Percentiles rank a stretch among this genome's conserved stretches.
These are phyloP conservation scores for Xestia ashworthii DNA, from an alignment of 2,888 invertebrate species.

Conservation along the genomic window DNA sequence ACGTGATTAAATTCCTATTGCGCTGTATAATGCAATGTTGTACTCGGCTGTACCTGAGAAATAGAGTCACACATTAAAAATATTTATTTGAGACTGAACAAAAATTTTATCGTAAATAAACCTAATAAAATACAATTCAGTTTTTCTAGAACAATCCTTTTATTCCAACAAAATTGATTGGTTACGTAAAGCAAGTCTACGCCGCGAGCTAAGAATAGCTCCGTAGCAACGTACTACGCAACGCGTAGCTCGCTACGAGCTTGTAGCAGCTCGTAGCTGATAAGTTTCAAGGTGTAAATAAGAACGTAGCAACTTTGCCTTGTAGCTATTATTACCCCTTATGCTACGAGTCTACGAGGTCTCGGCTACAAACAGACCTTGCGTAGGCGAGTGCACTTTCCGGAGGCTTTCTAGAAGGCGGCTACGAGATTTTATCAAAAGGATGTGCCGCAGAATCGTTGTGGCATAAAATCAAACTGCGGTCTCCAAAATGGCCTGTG, in stretches of 20 bases:
- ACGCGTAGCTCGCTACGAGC: slow-evolving; percentile 55
- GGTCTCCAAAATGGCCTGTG: slow-evolving; percentile 42
- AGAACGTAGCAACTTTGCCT: slow-evolving; percentile 48
- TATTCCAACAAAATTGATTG: slow-evolving; percentile 42
- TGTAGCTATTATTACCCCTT: slow-evolving; percentile 44
- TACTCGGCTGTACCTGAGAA: slow-evolving; percentile 41
- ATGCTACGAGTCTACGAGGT: slow-evolving; percentile 40
- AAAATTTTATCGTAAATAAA: not conserved
- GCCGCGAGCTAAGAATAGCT: slow-evolving; percentile 54
- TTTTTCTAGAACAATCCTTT: slow-evolving; percentile 24
- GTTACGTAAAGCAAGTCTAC: slow-evolving; percentile 49
- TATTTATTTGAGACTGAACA: not conserved
- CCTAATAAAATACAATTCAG: slow-evolving; percentile 7
- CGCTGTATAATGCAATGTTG: slow-evolving; percentile 54
- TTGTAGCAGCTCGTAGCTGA: slow-evolving; percentile 55
- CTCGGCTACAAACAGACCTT: slow-evolving; percentile 29
- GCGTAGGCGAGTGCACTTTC: slow-evolving; percentile 30
- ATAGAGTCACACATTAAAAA: slow-evolving; percentile 1
- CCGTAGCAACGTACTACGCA: slow-evolving; percentile 62
- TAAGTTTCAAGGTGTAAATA: slow-evolving; percentile 54
- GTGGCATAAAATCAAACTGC: slow-evolving; percentile 48
- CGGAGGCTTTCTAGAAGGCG: slow-evolving; percentile 13
- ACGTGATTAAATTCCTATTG: slow-evolving; percentile 72
- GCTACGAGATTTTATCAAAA: slow-evolving; percentile 42
- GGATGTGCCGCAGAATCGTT: slow-evolving; percentile 31